Evolutionary conservation across 2,113 vertebrate species (phyloP).

Genomic region (Gasterosteus aculeatus): DNA sequence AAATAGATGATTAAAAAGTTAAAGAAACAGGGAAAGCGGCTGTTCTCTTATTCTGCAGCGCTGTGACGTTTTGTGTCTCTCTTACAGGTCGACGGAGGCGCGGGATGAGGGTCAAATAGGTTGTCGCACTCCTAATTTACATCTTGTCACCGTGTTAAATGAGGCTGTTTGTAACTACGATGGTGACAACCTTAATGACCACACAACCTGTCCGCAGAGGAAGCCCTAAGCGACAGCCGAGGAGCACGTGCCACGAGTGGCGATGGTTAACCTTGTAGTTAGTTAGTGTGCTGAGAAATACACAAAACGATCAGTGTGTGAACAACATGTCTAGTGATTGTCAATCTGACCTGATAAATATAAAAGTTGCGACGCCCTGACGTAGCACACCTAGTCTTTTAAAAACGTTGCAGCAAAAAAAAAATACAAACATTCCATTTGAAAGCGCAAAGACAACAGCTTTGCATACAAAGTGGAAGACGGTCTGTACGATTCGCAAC

Average conservation of each 20-base stretch:
- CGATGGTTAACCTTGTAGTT: conserved; percentile 3
- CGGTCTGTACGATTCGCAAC: conserved; percentile 38
- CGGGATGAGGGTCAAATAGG: conserved; percentile 21
- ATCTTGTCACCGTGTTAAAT: conserved; percentile 10
- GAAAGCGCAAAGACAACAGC: conserved; percentile 44
- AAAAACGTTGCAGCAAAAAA: conserved; percentile 33
- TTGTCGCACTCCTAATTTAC: conserved; percentile 33
- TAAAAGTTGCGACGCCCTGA: not conserved
- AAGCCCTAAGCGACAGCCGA: not conserved
- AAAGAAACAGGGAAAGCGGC: not conserved
- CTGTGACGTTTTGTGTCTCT: not conserved
- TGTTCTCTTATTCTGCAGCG: not conserved
- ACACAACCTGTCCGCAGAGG: not conserved
- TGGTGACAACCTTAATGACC: not conserved
- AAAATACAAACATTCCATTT: conserved; percentile 11
- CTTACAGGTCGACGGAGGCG: not conserved
- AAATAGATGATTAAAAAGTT: not conserved
- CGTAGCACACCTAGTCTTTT: not conserved
- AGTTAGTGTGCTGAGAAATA: not conserved
- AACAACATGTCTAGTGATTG: not conserved
- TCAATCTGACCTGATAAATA: not conserved
- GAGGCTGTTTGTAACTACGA: conserved; percentile 12
- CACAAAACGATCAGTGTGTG: not conserved
- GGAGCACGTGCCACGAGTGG: not conserved
- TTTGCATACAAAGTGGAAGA: conserved; percentile 71